phyloP scores from a whole-genome alignment of 2,797 vertebrate species.

The Schizothorax lantsangensis region DNA sequence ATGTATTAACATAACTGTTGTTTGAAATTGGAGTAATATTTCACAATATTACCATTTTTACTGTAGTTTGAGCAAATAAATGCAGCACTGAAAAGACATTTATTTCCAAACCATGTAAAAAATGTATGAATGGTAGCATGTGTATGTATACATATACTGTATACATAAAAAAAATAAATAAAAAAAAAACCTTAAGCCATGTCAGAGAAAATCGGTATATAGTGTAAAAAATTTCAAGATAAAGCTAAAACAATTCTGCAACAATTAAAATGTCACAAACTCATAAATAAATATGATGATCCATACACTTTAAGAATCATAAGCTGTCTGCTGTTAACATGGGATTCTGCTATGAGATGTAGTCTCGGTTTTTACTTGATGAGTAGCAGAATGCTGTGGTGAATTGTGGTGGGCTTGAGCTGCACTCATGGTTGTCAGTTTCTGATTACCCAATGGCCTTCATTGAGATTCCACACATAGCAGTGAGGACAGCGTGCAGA shows the following conservation, averaged over 20 bases:
- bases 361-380: neutral
- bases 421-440: constrained; percentile 14
- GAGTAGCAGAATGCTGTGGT: neutral
- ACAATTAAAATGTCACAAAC: neutral
- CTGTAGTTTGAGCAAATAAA: neutral
- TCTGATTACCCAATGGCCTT: constrained; percentile 34
- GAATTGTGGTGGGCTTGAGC: neutral
- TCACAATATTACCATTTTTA: neutral
- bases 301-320: neutral
- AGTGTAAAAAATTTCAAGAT: neutral
- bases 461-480: constrained; percentile 58
- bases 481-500: constrained; percentile 19
- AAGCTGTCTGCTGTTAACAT: neutral
- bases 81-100: neutral
- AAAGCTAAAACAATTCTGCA: neutral
- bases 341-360: neutral
- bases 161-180: neutral
- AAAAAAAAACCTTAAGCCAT: neutral
- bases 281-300: neutral
- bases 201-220: neutral
- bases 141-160: neutral
- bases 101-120: neutral
- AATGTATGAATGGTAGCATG: neutral
- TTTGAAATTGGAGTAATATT: too few species aligned
- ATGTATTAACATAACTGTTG: too few species aligned